These are phyloP conservation scores for Xylota segnis DNA, from an alignment of 2,888 invertebrate species.

Conservation along the genomic window DNA sequence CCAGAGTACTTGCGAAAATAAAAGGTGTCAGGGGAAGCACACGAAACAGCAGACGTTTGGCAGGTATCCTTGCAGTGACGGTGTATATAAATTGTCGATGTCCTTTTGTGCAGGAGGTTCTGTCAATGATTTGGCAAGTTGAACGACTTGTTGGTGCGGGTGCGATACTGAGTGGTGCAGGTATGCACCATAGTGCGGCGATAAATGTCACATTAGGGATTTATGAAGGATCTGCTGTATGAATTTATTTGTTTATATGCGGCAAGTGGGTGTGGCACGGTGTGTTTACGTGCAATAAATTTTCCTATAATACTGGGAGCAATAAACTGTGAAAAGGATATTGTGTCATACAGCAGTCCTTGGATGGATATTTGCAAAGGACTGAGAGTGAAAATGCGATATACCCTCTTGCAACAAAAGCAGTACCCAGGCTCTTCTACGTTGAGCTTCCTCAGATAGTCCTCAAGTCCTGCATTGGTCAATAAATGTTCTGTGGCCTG, in stretches of 20 bases:
- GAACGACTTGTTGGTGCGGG: constrained; percentile 69
- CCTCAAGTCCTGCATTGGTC: too few species aligned
- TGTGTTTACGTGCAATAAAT: constrained; percentile 64
- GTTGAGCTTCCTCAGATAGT: too few species aligned
- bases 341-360: too few species aligned
- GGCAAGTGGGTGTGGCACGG: constrained; percentile 62
- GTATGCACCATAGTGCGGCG: neutral
- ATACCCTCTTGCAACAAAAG: too few species aligned
- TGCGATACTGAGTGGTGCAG: constrained; percentile 34
- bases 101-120: constrained; percentile 37
- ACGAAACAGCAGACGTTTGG: constrained; percentile 16
- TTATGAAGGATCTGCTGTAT: constrained; percentile 47
- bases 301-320: constrained; percentile 1
- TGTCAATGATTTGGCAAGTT: constrained; percentile 64
- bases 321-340: neutral
- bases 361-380: too few species aligned
- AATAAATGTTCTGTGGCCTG: too few species aligned
- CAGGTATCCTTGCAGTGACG: constrained; percentile 49
- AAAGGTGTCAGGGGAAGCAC: constrained; percentile 60
- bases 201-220: constrained; percentile 59
- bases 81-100: constrained; percentile 43
- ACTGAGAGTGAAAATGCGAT: too few species aligned
- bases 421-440: too few species aligned
- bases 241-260: constrained; percentile 46
- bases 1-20: constrained; percentile 30